phyloP scores from a whole-genome alignment of 2,797 vertebrate species.

The Schizopygopsis pylzovi region DNA sequence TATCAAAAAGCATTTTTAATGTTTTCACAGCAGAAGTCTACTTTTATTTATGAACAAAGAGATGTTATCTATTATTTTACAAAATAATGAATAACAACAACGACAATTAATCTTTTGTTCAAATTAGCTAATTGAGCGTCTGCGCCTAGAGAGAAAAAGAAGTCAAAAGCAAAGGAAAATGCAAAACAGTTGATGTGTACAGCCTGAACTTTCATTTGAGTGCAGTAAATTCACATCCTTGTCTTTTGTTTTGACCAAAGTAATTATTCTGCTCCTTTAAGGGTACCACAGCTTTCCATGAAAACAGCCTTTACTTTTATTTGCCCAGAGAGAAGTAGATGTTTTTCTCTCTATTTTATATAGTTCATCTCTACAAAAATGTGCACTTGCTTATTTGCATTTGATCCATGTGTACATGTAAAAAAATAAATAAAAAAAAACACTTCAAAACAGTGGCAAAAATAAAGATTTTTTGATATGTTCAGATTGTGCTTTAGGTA shows the following conservation, averaged over 20 bases:
- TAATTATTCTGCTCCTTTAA: conserved; percentile 45
- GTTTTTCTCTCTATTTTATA: conserved; percentile 9
- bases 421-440: too few species aligned
- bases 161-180: not conserved
- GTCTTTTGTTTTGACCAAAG: conserved; percentile 34
- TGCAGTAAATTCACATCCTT: not conserved
- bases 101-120: conserved; percentile 4
- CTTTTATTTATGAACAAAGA: conserved; percentile 16
- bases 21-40: not conserved
- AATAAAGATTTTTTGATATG: not conserved
- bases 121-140: conserved; percentile 2
- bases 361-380: not conserved
- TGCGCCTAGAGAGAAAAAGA: not conserved
- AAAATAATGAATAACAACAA: conserved; percentile 1
- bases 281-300: conserved; percentile 15
- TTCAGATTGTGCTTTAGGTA: not conserved
- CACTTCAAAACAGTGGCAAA: not conserved
- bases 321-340: conserved; percentile 29
- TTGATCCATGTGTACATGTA: not conserved
- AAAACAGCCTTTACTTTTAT: conserved; percentile 41
- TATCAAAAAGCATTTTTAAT: not conserved
- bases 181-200: not conserved
- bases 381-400: not conserved
- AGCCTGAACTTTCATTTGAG: not conserved
- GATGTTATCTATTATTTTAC: not conserved